A percentile compares a stretch with the other conserved stretches of the same genome.
phyloP scores from a whole-genome alignment of 2,113 vertebrate species.

The Alligator mississippiensis region DNA sequence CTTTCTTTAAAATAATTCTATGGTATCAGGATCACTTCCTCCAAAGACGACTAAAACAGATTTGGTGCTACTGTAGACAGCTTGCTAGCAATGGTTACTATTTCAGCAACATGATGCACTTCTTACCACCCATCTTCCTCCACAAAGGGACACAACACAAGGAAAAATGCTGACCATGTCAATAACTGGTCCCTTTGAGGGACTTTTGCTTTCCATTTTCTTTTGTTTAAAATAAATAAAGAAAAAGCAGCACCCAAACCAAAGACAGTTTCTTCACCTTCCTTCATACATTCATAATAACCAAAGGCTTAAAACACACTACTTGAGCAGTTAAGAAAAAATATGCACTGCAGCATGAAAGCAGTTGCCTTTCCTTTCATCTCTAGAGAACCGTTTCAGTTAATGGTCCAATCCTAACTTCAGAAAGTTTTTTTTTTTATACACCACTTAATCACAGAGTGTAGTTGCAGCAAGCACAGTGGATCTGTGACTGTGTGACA shows the following conservation, averaged over 20 bases:
- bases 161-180: not conserved
- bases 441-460: not conserved
- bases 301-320: not conserved
- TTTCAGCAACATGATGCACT: not conserved
- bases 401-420: not conserved
- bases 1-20: no score
- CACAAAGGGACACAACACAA: not conserved
- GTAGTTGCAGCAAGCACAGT: fast-evolving
- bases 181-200: not conserved
- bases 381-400: not conserved
- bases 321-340: not conserved
- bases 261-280: not conserved
- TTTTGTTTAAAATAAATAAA: not conserved
- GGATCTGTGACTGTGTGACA: not conserved
- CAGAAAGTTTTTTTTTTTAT: not conserved
- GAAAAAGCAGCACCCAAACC: not conserved
- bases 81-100: not conserved
- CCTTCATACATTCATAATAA: not conserved
- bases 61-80: not conserved
- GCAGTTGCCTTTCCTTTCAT: not conserved
- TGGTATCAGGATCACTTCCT: no score
- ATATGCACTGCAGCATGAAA: not conserved
- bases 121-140: not conserved
- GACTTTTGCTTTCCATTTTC: not conserved
- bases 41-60: no score